Conservation (phyloP, 2,888 invertebrate species). For the Acronicta psi region DNA sequence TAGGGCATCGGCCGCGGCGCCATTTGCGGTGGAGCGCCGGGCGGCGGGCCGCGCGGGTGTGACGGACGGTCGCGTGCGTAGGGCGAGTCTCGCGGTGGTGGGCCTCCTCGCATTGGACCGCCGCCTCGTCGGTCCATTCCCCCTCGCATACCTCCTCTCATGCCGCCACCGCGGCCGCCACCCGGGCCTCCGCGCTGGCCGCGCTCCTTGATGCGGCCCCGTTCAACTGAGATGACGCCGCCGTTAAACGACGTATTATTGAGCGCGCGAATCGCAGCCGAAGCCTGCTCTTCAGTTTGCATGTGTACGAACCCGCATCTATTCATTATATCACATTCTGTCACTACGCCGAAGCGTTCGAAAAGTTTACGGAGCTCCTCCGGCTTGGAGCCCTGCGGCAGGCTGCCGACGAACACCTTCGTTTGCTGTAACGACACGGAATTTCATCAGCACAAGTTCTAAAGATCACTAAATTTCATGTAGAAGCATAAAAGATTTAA, state of each 20-base stretch:
- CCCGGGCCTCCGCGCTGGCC: conserved; percentile 87
- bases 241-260: conserved; percentile 96
- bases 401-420: conserved; percentile 97
- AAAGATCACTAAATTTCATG: neutral
- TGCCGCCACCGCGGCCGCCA: conserved; percentile 76
- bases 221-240: conserved; percentile 94
- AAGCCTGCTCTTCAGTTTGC: conserved; percentile 94
- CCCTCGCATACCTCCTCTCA: conserved; percentile 83
- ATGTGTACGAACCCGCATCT: conserved; percentile 98
- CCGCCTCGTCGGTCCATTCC: conserved; percentile 77
- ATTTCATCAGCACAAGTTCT: conserved; percentile 19
- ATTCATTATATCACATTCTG: conserved; percentile 98
- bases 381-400: conserved; percentile 95
- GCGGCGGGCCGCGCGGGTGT: conserved; percentile 72
- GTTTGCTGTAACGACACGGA: conserved; percentile 89
- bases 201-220: conserved; percentile 93
- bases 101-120: conserved; percentile 70
- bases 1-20: conserved; percentile 64
- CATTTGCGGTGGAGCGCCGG: conserved; percentile 67
- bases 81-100: conserved; percentile 73
- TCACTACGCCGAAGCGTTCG: conserved; percentile 95
- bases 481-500: conserved; percentile 36
- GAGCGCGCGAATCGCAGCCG: conserved; percentile 93
- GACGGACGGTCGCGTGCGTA: conserved; percentile 73
- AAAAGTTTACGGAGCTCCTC: conserved; percentile 95